Evolutionary conservation across 2,797 vertebrate genomes (phyloP), one percentile per base, ranked within the genome.

Genomic region (Rhinogobio ventralis): DNA sequence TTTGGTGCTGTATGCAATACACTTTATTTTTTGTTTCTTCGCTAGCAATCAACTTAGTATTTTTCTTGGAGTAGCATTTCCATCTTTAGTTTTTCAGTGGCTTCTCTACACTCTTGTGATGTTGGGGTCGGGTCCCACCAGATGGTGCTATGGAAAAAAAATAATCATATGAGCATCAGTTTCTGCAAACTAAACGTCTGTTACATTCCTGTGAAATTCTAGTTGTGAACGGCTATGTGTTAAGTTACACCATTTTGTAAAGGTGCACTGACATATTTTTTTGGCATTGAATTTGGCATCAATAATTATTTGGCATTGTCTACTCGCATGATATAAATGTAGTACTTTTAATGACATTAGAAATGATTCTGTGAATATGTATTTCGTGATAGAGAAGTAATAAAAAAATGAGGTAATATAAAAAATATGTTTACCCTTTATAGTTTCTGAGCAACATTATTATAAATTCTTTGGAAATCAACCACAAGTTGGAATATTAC

Each of bases 321-420:
- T 11, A 25, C 7, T 67, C 20, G 3, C 7, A 36, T 28, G 6
- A 30, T 60, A 15, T 0, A 46, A 33, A 30, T 46, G 0, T 4
- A 60, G 7, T 23, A n/a, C 0, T 71, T 36, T 42, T 45, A 45
- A 45, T 57, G 33, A 45, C 15, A 62, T 69, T 19, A 62, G 19
- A 78, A 85, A 25, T 73, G 0, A 67, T 80, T 85, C 69, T 49
- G n/a, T 64, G 8, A 33, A 71, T 67, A 69, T 42, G 15, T 62
- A 8, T 66, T 20, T 10, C 51, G 74, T 42, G 15, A 17, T 23
- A 9, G 36, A 19, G 7, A 78, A 68, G 66, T 23, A 1, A 15
- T 68, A 75, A 51, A 15, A 8, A 84, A 33, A 19, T 46, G 2
- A 45, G n/a, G 33, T 71, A 14, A 71, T 57, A 1, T 15, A 33